Evolutionary conservation across 2,888 invertebrate species (phyloP), one percentile per base, ranked within the genome.

Genomic region (Agonum fuliginosum): DNA sequence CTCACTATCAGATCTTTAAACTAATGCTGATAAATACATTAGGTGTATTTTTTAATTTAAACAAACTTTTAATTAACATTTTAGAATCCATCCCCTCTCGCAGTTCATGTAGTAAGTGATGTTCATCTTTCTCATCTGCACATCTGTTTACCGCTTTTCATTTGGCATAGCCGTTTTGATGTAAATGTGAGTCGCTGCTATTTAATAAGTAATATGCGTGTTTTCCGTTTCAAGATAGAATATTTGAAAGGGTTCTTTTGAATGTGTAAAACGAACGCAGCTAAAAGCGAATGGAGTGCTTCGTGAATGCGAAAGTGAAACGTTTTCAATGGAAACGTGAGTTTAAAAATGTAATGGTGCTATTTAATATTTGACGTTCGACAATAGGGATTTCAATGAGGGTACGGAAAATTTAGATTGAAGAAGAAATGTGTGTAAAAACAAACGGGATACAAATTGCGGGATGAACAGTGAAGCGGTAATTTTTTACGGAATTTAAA

Each of bases 221-320:
- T 62, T 62, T 62, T 62, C 30, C 58, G 58, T 30, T 62, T 17
- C 30, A 30, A 19, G 30, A 62, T 54, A 30, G 30, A 62, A 62
- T 62, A 62, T 62, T 62, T 62, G 58, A 62, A 62, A 62, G 20
- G 58, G 30, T 30, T 62, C 58, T 34, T 54, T 58, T 62, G 30
- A 62, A 62, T 27, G 58, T 30, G 19, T 34, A 62, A 58, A 58
- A 62, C 30, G 17, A 30, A 27, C 10, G 24, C 24, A 24, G 30
- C 17, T 27, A 30, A 62, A 62, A 30, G 30, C 30, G 10, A 17
- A 46, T 27, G 10, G 58, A 19, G 58, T 30, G 58, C 58, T 62
- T 8, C 58, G 12, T 20, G 51, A 51, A 51, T 51, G 51, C 22
- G 20, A 62, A 62, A 62, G 58, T 62, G 58, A 62, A 54, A 62